Evolutionary conservation across 2,888 invertebrate genomes (phyloP).

Genomic region (Ennomos fuscantarius): DNA sequence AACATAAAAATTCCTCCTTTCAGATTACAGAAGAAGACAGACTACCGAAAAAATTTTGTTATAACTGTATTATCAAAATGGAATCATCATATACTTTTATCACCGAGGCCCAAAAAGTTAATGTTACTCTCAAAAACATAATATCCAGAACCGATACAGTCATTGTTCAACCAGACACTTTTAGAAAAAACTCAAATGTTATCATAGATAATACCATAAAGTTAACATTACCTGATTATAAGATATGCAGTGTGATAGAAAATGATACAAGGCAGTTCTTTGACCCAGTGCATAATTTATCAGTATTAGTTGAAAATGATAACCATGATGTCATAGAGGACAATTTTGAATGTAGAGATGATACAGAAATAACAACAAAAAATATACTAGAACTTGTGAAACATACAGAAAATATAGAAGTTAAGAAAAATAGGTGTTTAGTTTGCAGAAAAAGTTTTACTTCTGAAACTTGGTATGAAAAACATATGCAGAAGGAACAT

Average conservation of each 20-base stretch:
- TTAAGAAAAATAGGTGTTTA: constrained; percentile 56
- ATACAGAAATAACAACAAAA: constrained; percentile 3
- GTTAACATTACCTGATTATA: constrained; percentile 62
- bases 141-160: constrained; percentile 59
- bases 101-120: constrained; percentile 69
- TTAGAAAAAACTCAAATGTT: constrained; percentile 23
- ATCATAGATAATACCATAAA: constrained; percentile 44
- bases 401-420: constrained; percentile 25
- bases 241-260: constrained; percentile 56
- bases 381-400: constrained; percentile 19
- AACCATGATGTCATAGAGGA: constrained; percentile 14
- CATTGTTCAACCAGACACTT: constrained; percentile 60
- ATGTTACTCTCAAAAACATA: constrained; percentile 66
- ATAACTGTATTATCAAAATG: constrained; percentile 76
- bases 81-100: constrained; percentile 79
- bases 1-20: constrained; percentile 25
- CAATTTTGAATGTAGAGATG: constrained; percentile 14
- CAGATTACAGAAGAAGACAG: constrained; percentile 69
- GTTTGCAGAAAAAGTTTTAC: constrained; percentile 64
- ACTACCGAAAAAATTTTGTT: constrained; percentile 81
- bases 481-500: constrained; percentile 71
- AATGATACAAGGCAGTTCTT: constrained; percentile 40
- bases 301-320: constrained; percentile 3
- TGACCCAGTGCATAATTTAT: constrained; percentile 35
- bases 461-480: constrained; percentile 69